Evolutionary conservation across 2,797 vertebrate species (phyloP), one percentile per base, ranked within the genome.

Genomic region (Enteromius viviparus): DNA sequence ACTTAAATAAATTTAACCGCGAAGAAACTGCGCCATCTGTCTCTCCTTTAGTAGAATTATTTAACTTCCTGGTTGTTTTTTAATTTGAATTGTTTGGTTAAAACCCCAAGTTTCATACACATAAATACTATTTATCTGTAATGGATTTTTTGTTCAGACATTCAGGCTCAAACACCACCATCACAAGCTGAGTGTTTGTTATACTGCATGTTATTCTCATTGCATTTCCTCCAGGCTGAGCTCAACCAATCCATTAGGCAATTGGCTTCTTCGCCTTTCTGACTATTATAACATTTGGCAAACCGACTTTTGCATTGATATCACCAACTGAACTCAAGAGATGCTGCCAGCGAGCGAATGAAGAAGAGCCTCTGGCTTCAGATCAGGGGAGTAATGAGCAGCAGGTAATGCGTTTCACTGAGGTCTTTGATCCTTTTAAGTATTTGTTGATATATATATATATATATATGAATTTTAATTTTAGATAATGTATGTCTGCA

Each of bases 281-380:
- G 64, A 37, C 51, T n/a, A 53, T 74, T 53, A 53, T 14, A 34
- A 19, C 70, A 14, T 75, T 58, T 75, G 51, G 32, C 51, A 75
- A 75, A 23, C 49, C 51, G 37, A 32, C 5, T 4, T 76, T 76
- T 58, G 72, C 72, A 76, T 37, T 76, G 3, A 58, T 76, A 23
- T 23, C 51, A 23, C 21, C 32, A 76, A 5, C 51, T 76, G 11
- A 55, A 37, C 72, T 76, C 12, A 9, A 40, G 11, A 42, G 5
- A 40, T 42, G 14, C 21, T 70, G 68, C 29, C 29, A 55, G 10
- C 11, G n/a, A 3, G 2, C 32, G 34, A 3, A 21, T 53, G 26
- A 34, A 53, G 2, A 29, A 66, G 17, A 19, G 47, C 10, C 0
- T 74, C 34, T 23, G 42, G 69, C 69, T 71, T 19, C 23, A 19